Evolutionary conservation across 2,888 invertebrate genomes (phyloP).

Genomic region (Halocaridina rubra): DNA sequence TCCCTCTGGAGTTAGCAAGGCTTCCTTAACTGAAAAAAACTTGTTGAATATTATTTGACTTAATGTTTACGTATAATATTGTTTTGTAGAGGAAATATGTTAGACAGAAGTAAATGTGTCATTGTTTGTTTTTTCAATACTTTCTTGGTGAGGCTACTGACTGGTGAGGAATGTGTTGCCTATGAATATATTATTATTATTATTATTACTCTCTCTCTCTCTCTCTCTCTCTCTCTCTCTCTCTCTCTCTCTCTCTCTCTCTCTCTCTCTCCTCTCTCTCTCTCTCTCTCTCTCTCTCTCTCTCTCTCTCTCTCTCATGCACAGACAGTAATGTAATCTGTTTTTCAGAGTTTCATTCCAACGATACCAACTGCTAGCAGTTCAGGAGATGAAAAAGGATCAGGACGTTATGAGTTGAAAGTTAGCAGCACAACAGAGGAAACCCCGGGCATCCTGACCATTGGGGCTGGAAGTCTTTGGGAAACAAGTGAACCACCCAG

Average conservation of each 20-base stretch:
- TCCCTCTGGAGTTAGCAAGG: too few relatives aligned
- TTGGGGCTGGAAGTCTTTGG: slow-evolving; percentile 11
- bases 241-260: too few relatives aligned
- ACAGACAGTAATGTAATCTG: not conserved
- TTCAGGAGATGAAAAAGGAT: not conserved
- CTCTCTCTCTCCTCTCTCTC: too few relatives aligned
- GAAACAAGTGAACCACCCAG: not conserved
- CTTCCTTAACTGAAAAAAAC: too few relatives aligned
- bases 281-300: too few relatives aligned
- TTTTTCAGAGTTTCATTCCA: slow-evolving; percentile 26
- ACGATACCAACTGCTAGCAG: not conserved
- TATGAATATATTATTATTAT: not conserved
- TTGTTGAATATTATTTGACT: too few relatives aligned
- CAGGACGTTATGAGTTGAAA: not conserved
- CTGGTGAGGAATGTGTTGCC: not conserved
- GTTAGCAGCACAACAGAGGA: not conserved
- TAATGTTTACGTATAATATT: too few relatives aligned
- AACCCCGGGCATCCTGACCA: slow-evolving; percentile 5
- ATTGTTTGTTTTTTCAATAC: too few relatives aligned
- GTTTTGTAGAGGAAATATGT: too few relatives aligned
- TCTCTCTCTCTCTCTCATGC: too few relatives aligned
- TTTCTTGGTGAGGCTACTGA: not conserved
- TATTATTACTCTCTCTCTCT: not conserved
- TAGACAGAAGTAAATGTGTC: too few relatives aligned
- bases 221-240: too few relatives aligned